Evolutionary conservation across 2,888 invertebrate species (phyloP).

Genomic region (Rhodophaea formosa): DNA sequence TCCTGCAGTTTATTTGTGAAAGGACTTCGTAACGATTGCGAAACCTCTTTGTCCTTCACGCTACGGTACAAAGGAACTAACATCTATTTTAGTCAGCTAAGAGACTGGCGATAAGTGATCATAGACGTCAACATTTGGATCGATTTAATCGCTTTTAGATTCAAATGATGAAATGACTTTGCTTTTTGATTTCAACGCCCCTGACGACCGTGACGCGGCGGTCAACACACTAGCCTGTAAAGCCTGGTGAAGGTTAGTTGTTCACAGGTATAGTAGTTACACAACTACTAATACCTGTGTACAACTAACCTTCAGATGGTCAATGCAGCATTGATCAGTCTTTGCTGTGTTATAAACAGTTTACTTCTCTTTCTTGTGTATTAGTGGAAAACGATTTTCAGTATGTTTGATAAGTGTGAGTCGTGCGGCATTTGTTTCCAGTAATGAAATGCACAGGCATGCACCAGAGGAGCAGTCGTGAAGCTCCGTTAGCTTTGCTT

Average conservation of each 20-base stretch:
- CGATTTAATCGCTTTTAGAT: not conserved
- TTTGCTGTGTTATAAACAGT: no score
- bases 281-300: no score
- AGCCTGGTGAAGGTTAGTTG: no score
- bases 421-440: slow-evolving; percentile 30
- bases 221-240: no score
- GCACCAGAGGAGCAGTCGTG: slow-evolving; percentile 44
- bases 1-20: slow-evolving; percentile 17
- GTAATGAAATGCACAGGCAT: slow-evolving; percentile 50
- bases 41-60: slow-evolving; percentile 12
- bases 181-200: no score
- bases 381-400: no score
- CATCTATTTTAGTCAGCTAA: slow-evolving; percentile 1
- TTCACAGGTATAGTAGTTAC: no score
- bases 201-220: no score
- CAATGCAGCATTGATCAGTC: no score
- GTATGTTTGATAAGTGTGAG: slow-evolving; percentile 2
- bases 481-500: slow-evolving; percentile 20
- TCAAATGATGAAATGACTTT: no score
- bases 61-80: not conserved
- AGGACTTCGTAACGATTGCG: slow-evolving; percentile 10
- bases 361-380: no score
- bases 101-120: not conserved
- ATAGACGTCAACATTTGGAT: not conserved
- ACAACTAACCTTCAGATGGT: no score